These are phyloP conservation scores for Etia nguti DNA, from an alignment of 2,113 vertebrate species.

Conservation along the genomic window DNA sequence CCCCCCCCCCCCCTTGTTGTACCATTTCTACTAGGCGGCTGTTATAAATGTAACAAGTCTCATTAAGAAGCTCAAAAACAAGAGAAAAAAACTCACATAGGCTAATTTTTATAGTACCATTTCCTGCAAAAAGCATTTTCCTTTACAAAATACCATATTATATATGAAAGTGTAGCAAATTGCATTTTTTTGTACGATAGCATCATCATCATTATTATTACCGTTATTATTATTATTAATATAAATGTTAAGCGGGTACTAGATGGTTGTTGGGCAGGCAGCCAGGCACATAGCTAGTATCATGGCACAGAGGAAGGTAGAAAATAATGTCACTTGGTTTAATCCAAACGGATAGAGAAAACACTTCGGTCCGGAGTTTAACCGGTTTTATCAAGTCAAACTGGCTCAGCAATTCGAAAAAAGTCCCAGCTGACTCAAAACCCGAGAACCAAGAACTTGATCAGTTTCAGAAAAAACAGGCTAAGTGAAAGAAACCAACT, in stretches of 20 bases:
- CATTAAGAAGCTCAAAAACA: conserved; percentile 20
- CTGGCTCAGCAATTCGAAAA: conserved; percentile 36
- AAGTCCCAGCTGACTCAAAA: background rate
- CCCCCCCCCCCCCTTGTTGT: conserved; percentile 9
- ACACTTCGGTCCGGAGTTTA: conserved; percentile 45
- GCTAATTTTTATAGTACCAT: conserved; percentile 73
- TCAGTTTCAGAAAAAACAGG: conserved; percentile 23
- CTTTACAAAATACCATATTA: conserved; percentile 68
- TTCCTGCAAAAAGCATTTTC: conserved; percentile 67
- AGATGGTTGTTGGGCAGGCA: conserved; percentile 68
- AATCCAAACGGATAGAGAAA: conserved; percentile 49
- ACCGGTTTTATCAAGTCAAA: conserved; percentile 25
- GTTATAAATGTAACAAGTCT: conserved; percentile 49
- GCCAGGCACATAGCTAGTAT: conserved; percentile 71
- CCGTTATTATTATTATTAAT: conserved; percentile 56
- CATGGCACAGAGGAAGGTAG: conserved; percentile 71
- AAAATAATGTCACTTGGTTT: conserved; percentile 65
- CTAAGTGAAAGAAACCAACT: background rate
- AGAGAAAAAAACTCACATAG: conserved; percentile 33
- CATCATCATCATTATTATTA: conserved; percentile 76
- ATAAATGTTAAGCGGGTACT: conserved; percentile 74
- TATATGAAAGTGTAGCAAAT: conserved; percentile 69
- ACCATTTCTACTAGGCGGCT: conserved; percentile 66
- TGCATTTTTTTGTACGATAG: conserved; percentile 65
- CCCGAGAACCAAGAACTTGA: conserved; percentile 1